These are phyloP conservation scores for Callinectes sapidus DNA, from an alignment of 2,888 invertebrate genomes.

Conservation along the genomic window DNA sequence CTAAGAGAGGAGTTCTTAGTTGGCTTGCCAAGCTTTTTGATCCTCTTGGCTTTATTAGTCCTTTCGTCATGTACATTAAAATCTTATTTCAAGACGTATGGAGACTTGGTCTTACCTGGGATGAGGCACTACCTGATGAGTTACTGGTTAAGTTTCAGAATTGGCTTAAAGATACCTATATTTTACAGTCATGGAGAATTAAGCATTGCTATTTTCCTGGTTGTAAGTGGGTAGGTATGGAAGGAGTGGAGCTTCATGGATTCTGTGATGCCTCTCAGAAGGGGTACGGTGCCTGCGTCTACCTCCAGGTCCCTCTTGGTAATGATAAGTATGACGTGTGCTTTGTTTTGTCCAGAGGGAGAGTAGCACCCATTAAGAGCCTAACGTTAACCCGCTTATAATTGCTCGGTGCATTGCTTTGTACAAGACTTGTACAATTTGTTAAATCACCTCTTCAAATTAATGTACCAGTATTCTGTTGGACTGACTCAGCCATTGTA, in stretches of 20 bases:
- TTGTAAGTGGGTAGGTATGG: background rate
- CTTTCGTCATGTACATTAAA: conserved; percentile 50
- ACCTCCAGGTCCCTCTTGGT: background rate
- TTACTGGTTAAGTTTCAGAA: conserved; percentile 22
- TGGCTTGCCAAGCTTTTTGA: conserved; percentile 60
- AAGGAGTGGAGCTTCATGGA: conserved; percentile 51
- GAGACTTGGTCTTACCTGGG: conserved; percentile 54
- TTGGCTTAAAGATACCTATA: conserved; percentile 6
- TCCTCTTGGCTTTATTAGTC: conserved; percentile 52
- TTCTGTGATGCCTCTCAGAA: conserved; percentile 57
- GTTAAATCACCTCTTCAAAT: conserved; percentile 56
- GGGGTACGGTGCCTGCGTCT: conserved; percentile 55
- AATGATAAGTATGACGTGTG: conserved; percentile 1
- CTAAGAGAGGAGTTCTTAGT: conserved; percentile 65
- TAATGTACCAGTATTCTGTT: conserved; percentile 55
- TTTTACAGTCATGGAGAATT: conserved; percentile 44
- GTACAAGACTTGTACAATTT: conserved; percentile 60
- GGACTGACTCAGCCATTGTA: conserved; percentile 66
- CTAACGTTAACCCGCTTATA: conserved; percentile 70
- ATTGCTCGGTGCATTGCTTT: conserved; percentile 61
- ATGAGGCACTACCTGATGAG: conserved; percentile 48
- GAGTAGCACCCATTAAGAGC: conserved; percentile 66
- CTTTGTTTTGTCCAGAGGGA: conserved; percentile 43
- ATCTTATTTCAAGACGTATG: conserved; percentile 69
- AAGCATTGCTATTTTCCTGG: conserved; percentile 39